These are phyloP conservation scores for Teleogryllus oceanicus DNA, from an alignment of 2,888 invertebrate genomes.

Conservation along the genomic window DNA sequence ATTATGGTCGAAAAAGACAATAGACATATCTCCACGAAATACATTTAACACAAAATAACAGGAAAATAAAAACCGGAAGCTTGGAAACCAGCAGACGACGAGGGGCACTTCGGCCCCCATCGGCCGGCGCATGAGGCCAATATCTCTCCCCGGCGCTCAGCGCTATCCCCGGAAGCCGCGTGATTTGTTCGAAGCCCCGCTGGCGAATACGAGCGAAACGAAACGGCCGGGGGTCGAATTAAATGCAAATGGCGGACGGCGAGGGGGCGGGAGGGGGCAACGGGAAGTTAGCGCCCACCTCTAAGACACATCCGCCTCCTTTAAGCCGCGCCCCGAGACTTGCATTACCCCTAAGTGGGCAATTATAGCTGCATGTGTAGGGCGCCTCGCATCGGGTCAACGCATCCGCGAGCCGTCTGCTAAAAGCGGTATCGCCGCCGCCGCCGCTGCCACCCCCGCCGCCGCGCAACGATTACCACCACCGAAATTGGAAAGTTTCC, in stretches of 20 bases:
- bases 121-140: neutral
- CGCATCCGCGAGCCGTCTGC: too few species aligned
- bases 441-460: neutral
- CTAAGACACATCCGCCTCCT: neutral
- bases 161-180: neutral
- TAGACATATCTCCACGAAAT: too few species aligned
- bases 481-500: constrained; percentile 1
- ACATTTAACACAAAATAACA: too few species aligned
- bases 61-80: neutral
- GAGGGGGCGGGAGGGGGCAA: neutral
- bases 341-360: neutral
- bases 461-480: neutral
- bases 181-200: neutral
- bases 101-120: neutral
- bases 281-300: neutral
- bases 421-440: too few species aligned
- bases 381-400: neutral
- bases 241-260: constrained; percentile 18
- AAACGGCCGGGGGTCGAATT: neutral
- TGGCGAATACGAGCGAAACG: neutral
- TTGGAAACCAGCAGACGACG: neutral
- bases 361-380: constrained; percentile 3
- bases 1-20: too few species aligned
- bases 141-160: neutral
- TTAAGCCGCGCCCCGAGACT: neutral